Base-by-base conservation (phyloP, 2,113 vertebrate species). In the Camelus dromedarius region DNA sequence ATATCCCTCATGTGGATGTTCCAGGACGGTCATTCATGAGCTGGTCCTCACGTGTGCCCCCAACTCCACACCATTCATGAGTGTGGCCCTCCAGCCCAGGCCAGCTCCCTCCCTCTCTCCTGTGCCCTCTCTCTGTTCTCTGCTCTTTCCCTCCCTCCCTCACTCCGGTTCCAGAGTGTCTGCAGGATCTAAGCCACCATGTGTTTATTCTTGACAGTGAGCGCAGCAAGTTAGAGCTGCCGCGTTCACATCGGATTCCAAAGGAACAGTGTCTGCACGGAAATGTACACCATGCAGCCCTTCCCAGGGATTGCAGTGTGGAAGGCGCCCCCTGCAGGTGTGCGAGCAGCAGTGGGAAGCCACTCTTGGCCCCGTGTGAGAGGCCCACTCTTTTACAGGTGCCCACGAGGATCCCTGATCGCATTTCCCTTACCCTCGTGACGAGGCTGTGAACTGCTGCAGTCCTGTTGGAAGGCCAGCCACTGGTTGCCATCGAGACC, bases 221-320 rank as follows among this genome's bases (percentile, higher is more conserved):
- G 10, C 54, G 30, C 22, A 16, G 9, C 0, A 22, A 38, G 18
- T 16, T 4, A 72, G 54, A 73, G 42, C 77, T 30, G 28, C 52
- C 0, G 20, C 0, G 0, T 26, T 42, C 15, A 2, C 24, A n/a
- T 8, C 3, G 1, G 15, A 1, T 12, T 12, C 32, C 20, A 3
- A 42, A 26, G 1, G 48, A 64, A 64, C 12, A 1, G 5, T 0
- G 2, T 56, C 52, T 26, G 58, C 30, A 60, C 19, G 35, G 62
- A 52, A 32, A 28, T 7, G 4, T 4, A 9, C 26, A 0, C 42
- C 1, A 11, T 1, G 2, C 72, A 30, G n/a, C 72, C 56, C 66
- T 73, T 14, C 20, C 58, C 18, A 4, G 80, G 67, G 50, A 6
- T 32, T 58, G 46, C 1, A 0, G 22, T 3, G n/a, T n/a, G 64